These are phyloP conservation scores for Heliocidaris erythrogramma DNA, from an alignment of 35 echinoderm and acorn worm genomes.

Conservation along the genomic window DNA sequence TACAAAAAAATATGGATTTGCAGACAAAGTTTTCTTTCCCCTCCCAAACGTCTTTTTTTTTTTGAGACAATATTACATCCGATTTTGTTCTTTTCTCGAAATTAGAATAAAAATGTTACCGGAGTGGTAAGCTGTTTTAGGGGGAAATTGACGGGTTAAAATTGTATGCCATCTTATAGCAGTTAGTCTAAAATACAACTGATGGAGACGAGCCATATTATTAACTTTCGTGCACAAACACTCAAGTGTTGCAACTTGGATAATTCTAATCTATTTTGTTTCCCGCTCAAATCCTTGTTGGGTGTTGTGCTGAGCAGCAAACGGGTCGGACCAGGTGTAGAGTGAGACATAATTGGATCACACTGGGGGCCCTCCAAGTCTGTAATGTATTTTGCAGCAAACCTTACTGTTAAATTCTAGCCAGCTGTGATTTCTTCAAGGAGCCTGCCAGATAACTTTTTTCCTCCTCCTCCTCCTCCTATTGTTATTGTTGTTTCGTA, in stretches of 20 bases:
- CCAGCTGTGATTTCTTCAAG: constrained; percentile 36
- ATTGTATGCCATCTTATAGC: too few species aligned
- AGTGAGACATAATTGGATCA: constrained; percentile 37
- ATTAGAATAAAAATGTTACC: too few species aligned
- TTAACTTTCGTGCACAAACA: too few species aligned
- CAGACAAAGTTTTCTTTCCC: too few species aligned
- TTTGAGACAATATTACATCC: too few species aligned
- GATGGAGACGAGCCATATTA: too few species aligned
- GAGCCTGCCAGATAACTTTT: neutral
- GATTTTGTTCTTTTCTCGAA: too few species aligned
- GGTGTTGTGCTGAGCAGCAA: neutral
- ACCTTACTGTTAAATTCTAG: constrained; percentile 16
- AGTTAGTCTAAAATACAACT: too few species aligned
- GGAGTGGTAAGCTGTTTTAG: too few species aligned
- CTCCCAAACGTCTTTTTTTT: too few species aligned
- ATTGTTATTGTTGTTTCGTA: constrained; percentile 13
- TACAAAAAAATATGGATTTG: too few species aligned
- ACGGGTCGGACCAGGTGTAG: constrained; percentile 22
- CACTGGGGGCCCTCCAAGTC: neutral
- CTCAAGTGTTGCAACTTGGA: neutral
- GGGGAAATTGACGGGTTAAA: too few species aligned
- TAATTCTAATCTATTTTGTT: neutral
- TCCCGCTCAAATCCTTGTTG: neutral
- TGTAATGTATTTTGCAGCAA: constrained; percentile 54
- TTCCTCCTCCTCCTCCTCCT: constrained; percentile 8